Evolutionary conservation across 2,113 vertebrate species (phyloP).

Genomic region (Mus spicilegus): DNA sequence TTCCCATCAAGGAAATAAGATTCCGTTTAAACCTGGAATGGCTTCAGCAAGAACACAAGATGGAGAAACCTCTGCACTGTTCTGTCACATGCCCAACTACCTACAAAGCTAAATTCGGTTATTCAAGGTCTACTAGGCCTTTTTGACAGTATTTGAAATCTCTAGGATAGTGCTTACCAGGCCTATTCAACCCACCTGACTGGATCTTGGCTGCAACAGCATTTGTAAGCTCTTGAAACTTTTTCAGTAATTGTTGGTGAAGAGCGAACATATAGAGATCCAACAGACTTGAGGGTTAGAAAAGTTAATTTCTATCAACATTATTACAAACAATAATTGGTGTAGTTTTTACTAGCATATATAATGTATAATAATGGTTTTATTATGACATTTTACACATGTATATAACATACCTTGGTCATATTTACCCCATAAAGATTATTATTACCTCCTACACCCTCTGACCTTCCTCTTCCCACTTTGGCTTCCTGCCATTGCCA

Average conservation of each 20-base stretch:
- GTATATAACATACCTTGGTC: not conserved
- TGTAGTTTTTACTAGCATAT: not conserved
- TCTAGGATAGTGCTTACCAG: not conserved
- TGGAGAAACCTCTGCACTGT: not conserved
- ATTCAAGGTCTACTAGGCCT: not conserved
- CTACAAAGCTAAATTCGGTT: not conserved
- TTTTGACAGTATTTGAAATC: not conserved
- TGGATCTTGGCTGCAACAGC: not conserved
- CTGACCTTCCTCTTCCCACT: not conserved
- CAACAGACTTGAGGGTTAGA: not conserved
- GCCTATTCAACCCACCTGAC: not conserved
- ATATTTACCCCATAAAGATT: too few relatives aligned
- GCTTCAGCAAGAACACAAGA: not conserved
- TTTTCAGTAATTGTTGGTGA: not conserved
- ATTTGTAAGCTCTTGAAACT: not conserved
- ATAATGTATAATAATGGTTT: not conserved
- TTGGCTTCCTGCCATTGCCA: too few relatives aligned
- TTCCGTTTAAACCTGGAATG: not conserved
- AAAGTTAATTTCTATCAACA: not conserved
- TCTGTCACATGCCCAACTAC: not conserved
- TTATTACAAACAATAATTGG: not conserved
- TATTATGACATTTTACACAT: too few relatives aligned
- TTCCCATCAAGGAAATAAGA: not conserved
- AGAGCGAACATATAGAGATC: not conserved
- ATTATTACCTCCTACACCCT: too few relatives aligned